Evolutionary conservation across 30 jellyfish, hydroid and myxozoan species (phyloP).

Genomic region (Hydractinia echinata): DNA sequence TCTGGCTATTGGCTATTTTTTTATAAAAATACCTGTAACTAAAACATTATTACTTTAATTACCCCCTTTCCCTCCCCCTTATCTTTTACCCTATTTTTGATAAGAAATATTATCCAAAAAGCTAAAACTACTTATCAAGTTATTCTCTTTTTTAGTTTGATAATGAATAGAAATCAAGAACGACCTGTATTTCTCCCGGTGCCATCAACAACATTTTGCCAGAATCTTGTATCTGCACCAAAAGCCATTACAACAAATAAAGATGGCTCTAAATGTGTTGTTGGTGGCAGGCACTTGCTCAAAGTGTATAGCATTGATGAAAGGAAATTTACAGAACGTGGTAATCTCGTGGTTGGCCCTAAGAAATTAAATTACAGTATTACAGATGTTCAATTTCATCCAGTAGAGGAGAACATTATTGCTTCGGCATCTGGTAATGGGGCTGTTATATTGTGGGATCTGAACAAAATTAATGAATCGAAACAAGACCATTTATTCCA

Average conservation of each 20-base stretch:
- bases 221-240: conserved; percentile 58
- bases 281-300: conserved; percentile 82
- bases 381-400: conserved; percentile 90
- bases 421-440: conserved; percentile 99
- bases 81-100: too few relatives aligned
- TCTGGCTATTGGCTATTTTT: too few relatives aligned
- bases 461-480: conserved; percentile 52
- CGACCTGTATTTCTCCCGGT: conserved; percentile 2
- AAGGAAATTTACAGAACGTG: conserved; percentile 51
- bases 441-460: conserved; percentile 87
- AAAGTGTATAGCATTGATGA: conserved; percentile 60
- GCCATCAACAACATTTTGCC: conserved; percentile 53
- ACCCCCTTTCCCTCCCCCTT: too few relatives aligned
- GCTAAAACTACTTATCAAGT: background rate
- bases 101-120: too few relatives aligned
- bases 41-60: too few relatives aligned
- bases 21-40: too few relatives aligned
- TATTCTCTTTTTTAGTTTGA: background rate
- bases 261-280: conserved; percentile 82
- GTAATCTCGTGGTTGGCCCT: conserved; percentile 73
- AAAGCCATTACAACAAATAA: conserved; percentile 65
- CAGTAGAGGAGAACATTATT: conserved; percentile 46
- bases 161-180: conserved; percentile 10
- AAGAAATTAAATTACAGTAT: conserved; percentile 71
- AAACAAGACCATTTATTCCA: conserved; percentile 78